These are phyloP conservation scores for Gnatocerus cornutus DNA, from an alignment of 2,888 invertebrate genomes.

Conservation along the genomic window DNA sequence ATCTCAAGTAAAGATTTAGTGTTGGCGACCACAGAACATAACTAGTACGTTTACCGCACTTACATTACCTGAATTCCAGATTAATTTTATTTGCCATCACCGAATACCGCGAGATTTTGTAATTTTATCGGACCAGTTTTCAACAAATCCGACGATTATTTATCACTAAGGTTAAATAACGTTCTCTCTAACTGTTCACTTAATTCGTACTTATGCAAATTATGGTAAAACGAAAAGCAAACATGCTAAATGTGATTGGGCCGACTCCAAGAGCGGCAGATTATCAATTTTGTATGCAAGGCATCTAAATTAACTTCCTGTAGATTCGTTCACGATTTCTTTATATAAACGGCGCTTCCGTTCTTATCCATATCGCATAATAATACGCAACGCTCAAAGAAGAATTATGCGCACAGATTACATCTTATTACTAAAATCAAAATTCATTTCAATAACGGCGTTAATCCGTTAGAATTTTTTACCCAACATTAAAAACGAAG, in stretches of 20 bases:
- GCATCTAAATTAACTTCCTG: conserved; percentile 37
- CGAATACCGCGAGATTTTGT: conserved; percentile 3
- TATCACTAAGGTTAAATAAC: conserved; percentile 32
- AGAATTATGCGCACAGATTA: background rate
- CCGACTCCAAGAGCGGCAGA: conserved; percentile 12
- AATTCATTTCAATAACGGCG: conserved; percentile 11
- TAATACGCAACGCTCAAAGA: background rate
- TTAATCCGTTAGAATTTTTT: background rate
- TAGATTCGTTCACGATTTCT: conserved; percentile 24
- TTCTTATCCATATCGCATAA: conserved; percentile 17
- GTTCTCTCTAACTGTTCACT: conserved; percentile 37
- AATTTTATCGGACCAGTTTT: background rate
- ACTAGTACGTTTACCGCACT: conserved; percentile 17
- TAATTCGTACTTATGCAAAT: conserved; percentile 36
- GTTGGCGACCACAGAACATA: conserved; percentile 2
- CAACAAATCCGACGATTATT: background rate
- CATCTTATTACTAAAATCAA: conserved; percentile 3
- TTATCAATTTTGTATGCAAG: conserved; percentile 24
- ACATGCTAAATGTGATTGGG: too few species aligned
- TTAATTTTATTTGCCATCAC: conserved; percentile 26
- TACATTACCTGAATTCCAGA: conserved; percentile 32
- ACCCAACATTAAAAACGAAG: background rate
- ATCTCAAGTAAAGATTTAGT: conserved; percentile 29
- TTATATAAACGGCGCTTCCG: conserved; percentile 21
- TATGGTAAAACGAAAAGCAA: conserved; percentile 3